Evolutionary conservation across 2,113 vertebrate genomes (phyloP), one percentile per base, ranked within the genome.

Genomic region (Mesoclemmys tuberculata): DNA sequence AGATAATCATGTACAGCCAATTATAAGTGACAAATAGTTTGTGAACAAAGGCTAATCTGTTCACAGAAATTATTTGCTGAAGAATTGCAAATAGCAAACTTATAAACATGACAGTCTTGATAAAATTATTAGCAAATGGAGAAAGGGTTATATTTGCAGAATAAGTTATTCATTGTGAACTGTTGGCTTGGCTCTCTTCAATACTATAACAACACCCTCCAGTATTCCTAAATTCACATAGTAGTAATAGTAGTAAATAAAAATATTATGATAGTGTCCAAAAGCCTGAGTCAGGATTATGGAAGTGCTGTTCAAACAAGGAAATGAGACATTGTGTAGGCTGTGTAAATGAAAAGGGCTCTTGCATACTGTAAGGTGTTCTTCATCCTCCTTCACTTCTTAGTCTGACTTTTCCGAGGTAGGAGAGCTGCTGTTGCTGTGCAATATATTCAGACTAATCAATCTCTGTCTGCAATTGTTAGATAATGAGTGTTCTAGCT

Each of bases 241-340:
- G 29, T 16, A 58, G 3, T 75, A 2, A 6, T 29, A 77, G 46
- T 3, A 29, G 4, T 90, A 80, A 90, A 91, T 16, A 0, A 54
- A 91, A 80, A 8, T 38, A 48, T 87, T 82, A 21, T 6, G 13
- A 4, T 31, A 8, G 1, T 86, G 22, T 75, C n/a, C 80, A 5
- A 94, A 82, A 51, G 74, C 16, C 24, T 12, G 18, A 35, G 16
- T 1, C 1, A 10, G 21, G 3, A 2, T 87, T 80, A 35, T 61
- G 8, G 21, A 19, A 18, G 0, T 29, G 10, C 19, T n/a, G 64
- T 10, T 91, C 74, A 29, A 75, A 8, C 1, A 0, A 7, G 78
- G 21, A 18, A 24, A 11, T 6, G 26, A 24, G 24, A 64, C 4
- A 55, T 49, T 1, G 0, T 12, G 2, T 6, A 16, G n/a, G 10